Evolutionary conservation across 2,888 invertebrate species (phyloP).

Genomic region (Coecobrya sp.): DNA sequence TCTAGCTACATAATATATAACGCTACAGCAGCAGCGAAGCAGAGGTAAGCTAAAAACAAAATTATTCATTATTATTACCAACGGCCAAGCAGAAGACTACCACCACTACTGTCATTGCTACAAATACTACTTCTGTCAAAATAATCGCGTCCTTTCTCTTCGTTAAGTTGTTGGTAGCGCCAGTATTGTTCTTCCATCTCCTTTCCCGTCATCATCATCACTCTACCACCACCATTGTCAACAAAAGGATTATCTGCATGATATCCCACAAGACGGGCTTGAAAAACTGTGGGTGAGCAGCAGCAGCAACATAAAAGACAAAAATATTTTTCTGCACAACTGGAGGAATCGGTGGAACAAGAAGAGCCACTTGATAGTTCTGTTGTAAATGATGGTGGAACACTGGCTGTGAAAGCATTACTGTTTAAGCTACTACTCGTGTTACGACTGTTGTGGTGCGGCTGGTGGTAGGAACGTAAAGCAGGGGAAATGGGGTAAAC

Average conservation of each 20-base stretch:
- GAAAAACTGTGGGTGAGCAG: slow-evolving; percentile 35
- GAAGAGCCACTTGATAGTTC: slow-evolving; percentile 48
- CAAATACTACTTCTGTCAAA: slow-evolving; percentile 1
- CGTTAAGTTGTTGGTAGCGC: not conserved
- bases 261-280: slow-evolving; percentile 38
- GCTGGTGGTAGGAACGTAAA: not conserved
- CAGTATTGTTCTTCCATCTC: not conserved
- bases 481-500: not conserved
- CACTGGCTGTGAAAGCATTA: slow-evolving; percentile 18
- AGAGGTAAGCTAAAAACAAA: not conserved
- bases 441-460: not conserved
- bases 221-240: not conserved
- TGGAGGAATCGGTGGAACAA: slow-evolving; percentile 34
- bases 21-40: not conserved
- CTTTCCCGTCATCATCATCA: slow-evolving; percentile 4
- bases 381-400: not conserved
- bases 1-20: too few relatives aligned
- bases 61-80: slow-evolving; percentile 14
- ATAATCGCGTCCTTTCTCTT: slow-evolving; percentile 19
- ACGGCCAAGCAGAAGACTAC: not conserved
- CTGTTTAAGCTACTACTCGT: slow-evolving; percentile 1
- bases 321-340: slow-evolving; percentile 37
- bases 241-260: slow-evolving; percentile 60
- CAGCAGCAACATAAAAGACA: slow-evolving; percentile 8
- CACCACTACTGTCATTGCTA: not conserved